Conservation (phyloP, 1,140 invertebrate genomes). For the Aricia agestis region DNA sequence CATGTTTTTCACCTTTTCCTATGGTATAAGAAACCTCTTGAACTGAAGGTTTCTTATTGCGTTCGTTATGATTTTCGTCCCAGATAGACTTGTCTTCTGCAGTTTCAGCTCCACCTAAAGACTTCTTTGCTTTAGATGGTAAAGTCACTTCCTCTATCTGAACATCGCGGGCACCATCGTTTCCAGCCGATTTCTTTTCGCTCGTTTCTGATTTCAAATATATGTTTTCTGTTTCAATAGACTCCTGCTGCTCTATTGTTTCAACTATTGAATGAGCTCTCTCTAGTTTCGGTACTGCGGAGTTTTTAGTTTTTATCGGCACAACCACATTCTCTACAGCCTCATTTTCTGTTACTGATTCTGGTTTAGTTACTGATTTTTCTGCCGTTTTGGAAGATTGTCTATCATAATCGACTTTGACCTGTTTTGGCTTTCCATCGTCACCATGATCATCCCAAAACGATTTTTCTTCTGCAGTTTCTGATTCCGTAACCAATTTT, state of each 20-base stretch:
- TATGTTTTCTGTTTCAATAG: not conserved
- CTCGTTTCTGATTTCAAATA: not conserved
- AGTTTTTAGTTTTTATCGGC: not conserved
- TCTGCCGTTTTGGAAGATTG: conserved; percentile 32
- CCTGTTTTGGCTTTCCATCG: conserved; percentile 33
- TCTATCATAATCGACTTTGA: conserved; percentile 29
- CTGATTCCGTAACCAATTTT: conserved; percentile 49
- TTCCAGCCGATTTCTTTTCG: not conserved
- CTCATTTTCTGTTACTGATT: not conserved
- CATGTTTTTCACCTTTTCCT: conserved; percentile 40
- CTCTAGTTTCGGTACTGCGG: not conserved
- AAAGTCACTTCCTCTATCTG: not conserved
- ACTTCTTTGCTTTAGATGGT: conserved; percentile 27
- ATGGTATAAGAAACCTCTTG: conserved; percentile 46
- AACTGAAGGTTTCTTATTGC: conserved; percentile 45
- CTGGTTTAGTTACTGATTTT: conserved; percentile 34
- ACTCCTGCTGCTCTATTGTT: not conserved
- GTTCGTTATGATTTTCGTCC: conserved; percentile 63
- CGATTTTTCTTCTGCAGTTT: conserved; percentile 56
- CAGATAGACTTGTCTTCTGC: conserved; percentile 35
- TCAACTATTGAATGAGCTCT: not conserved
- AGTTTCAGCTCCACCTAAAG: conserved; percentile 26
- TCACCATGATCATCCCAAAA: conserved; percentile 59
- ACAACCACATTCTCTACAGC: not conserved
- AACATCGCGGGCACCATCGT: not conserved